Evolutionary conservation across 2,797 vertebrate species (phyloP), one percentile per base, ranked within the genome.

Genomic region (Crypturellus tataupa): DNA sequence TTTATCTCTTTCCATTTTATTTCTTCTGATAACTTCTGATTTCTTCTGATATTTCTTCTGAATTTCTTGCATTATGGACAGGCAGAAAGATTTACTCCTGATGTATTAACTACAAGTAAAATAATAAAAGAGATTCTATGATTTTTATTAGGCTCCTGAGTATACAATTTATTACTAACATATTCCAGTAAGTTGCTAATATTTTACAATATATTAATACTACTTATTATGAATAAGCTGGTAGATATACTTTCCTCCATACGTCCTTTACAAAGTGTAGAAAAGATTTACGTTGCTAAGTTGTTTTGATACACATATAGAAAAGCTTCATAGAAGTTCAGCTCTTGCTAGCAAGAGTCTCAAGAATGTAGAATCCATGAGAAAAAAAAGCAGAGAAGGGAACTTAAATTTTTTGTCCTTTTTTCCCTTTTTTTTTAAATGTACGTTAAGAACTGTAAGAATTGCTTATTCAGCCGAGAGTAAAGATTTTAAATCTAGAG

Each of bases 191-290:
- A 31, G 29, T 55, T 55, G 29, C 53, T 31, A 55, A 31, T 31
- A 31, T 55, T 10, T 55, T 55, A 31, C 16, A 31, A 55, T 55
- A 53, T 53, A 55, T 55, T 46, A 8, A 25, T 73, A 46, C 53
- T 63, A 18, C 18, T 1, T 3, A 25, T 60, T n/a, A 31, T 12
- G 2, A 3, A 2, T 49, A 64, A 80, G 19, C 14, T n/a, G 3
- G 6, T 80, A n/a, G 24, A 39, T 21, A 24, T 63, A 35, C 27
- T 33, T 21, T 33, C 73, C 44, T 86, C 21, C 17, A 4, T 70
- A 35, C 9, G 58, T 4, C 7, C 8, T 80, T 53, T 39, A 33
- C 12, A 59, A 44, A 62, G 55, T 46, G 6, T 2, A 3, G 51
- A 20, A 17, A 44, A 25, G 23, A 13, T 7, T 72, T 4, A 29